Evolutionary conservation across 2,888 invertebrate species (phyloP), one percentile per base, ranked within the genome.

Genomic region (Eristalis pertinax): DNA sequence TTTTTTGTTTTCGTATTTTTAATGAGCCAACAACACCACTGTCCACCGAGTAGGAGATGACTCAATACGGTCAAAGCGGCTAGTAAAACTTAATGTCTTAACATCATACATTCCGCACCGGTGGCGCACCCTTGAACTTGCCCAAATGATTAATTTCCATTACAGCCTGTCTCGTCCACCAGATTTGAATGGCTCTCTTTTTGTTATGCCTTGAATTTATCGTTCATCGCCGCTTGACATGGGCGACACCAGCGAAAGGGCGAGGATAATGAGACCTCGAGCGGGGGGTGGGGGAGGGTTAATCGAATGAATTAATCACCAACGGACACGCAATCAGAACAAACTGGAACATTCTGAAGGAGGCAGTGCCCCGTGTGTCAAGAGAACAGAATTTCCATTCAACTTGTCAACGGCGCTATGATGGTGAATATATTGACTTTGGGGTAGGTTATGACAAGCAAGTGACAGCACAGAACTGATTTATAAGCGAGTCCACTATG

Each of bases 301-400:
- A 76, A 81, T 84, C 82, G 58, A 85, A 76, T 69, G 76, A 73
- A 73, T 82, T 85, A 82, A 85, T 82, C 68, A 73, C 60, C 62
- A 60, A 77, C 62, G 64, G 82, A 65, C 82, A 85, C 82, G 85
- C 85, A 85, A 85, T 82, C 63, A 29, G 10, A 81, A 64, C 19
- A 29, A 82, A 69, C 32, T 68, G 60, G 32, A 58, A 38, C n/a
- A 41, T 84, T 50, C 19, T 50, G 19, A 50, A 19, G 50, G 50
- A 19, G 19, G 35, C 41, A 41, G 60, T 13, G 4, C 4, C 26
- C 62, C 68, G 60, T 29, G 64, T 85, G 43, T 26, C 19, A 68
- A 72, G 58, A 22, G n/a, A 69, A 74, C 50, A 19, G 50, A 8
- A 19, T 50, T 19, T 19, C 5, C 32, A 7, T 5, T 50, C 5